Evolutionary conservation across 2,888 invertebrate species (phyloP), one percentile per base, ranked within the genome.

Genomic region (Drosophila anomelani): DNA sequence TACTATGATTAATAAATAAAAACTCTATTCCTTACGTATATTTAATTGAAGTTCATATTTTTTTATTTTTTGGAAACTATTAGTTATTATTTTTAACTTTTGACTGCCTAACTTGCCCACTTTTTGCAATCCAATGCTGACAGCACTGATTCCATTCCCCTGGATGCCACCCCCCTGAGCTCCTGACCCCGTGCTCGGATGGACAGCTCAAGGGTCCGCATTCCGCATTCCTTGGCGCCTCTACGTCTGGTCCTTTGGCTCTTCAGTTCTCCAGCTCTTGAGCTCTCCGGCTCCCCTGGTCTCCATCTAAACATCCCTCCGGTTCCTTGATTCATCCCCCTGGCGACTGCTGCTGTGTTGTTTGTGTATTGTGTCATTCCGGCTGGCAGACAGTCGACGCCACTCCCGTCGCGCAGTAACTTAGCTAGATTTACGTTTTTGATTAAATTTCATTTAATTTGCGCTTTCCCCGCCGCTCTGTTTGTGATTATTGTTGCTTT

Each of bases 361-460:
- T 55, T 64, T 62, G 64, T 78, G 64, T 81, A 67, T 69, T 68
- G 64, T 57, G 72, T 58, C 73, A 72, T 72, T 72, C 62, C 8
- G 71, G 39, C 39, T 51, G 55, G 61, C 76, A 80, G 83, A 75
- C 76, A 79, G 78, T 46, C 69, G 70, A 53, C 67, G 59, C 60
- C 66, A 61, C 59, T 55, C 55, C 61, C 55, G 43, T 62, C 77
- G 73, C 69, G 38, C 64, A 81, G 71, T 75, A 80, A 80, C 75
- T 81, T 81, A 58, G 77, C 74, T 81, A 80, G 77, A 84, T 86
- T 81, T 84, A 85, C 79, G 84, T 78, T 86, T 82, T 86, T 84
- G 84, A 84, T 86, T 86, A 86, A 84, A 84, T 84, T 86, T 81
- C 69, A 75, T 84, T 84, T 84, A 80, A 79, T 80, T 84, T 84